Evolutionary conservation across 2,888 invertebrate genomes (phyloP), one percentile per base, ranked within the genome.

Genomic region (Spatulosminthurus flaviceps): DNA sequence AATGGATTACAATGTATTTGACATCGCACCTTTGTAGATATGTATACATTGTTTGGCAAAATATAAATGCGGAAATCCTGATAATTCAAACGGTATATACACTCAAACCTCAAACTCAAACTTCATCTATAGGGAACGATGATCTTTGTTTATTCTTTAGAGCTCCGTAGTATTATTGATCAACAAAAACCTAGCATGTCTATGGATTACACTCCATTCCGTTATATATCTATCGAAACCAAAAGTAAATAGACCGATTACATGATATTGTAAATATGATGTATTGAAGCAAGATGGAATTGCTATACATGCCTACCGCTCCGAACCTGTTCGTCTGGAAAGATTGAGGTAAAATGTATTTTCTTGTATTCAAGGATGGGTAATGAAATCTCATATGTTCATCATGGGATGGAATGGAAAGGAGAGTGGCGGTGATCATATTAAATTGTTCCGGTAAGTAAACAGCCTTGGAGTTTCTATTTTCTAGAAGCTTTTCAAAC

Each of bases 191-290:
- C n/a, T n/a, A n/a, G n/a, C n/a, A n/a, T n/a, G n/a, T n/a, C n/a
- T n/a, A n/a, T n/a, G n/a, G n/a, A n/a, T n/a, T n/a, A n/a, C n/a
- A n/a, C n/a, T 51, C 51, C 51, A 11, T 51, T 2, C 16, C 16
- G 16, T 51, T 51, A 51, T n/a, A 51, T 19, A n/a, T n/a, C n/a
- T n/a, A n/a, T n/a, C n/a, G n/a, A 51, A 51, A 2, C 51, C 51
- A 16, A 51, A 51, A 51, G 51, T 51, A 51, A 51, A 51, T 51
- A 51, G 51, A 51, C 51, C 51, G 51, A 51, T 51, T 51, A 51
- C 51, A 51, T 51, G 51, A 51, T 51, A n/a, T 16, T 11, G 19
- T 51, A 9, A 2, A 11, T 11, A 9, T 16, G 7, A 11, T 51
- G 16, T n/a, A n/a, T 16, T 19, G n/a, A 51, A 51, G 51, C 51